Percentiles rank a stretch among this genome's conserved stretches.
Evolutionary conservation across 1,140 invertebrate species (phyloP).

Genomic region (Zaprionus inermis): DNA sequence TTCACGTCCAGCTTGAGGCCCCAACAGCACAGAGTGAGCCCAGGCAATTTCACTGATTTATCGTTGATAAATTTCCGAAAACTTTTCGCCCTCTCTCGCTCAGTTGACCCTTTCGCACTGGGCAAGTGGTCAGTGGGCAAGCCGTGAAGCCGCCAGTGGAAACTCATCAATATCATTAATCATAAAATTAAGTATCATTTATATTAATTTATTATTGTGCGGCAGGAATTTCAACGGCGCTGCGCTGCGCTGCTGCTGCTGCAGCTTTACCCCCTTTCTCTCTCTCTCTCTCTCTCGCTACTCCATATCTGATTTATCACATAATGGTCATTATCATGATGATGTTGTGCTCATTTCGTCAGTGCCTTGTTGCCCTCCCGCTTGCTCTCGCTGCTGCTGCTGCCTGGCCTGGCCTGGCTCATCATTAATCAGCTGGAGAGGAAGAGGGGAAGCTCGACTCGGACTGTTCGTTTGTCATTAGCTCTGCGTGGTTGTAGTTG

Average conservation of each 20-base stretch:
- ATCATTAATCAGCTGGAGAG: conserved; percentile 69
- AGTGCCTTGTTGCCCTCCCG: conserved; percentile 42
- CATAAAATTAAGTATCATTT: conserved; percentile 83
- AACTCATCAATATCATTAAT: conserved; percentile 83
- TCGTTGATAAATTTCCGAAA: conserved; percentile 80
- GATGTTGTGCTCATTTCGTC: conserved; percentile 80
- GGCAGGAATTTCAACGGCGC: conserved; percentile 75
- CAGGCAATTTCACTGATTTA: conserved; percentile 69
- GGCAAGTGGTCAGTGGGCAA: conserved; percentile 32
- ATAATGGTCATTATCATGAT: conserved; percentile 79
- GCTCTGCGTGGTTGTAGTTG: conserved; percentile 34
- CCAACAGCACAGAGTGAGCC: background rate
- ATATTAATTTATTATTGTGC: conserved; percentile 83
- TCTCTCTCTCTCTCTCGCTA: background rate
- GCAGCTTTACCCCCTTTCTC: background rate
- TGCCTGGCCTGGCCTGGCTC: conserved; percentile 53
- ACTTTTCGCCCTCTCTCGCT: conserved; percentile 60
- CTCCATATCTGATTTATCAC: conserved; percentile 69
- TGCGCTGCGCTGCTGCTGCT: conserved; percentile 54
- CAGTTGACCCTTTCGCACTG: background rate
- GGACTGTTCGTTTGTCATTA: conserved; percentile 66
- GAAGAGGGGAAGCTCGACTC: conserved; percentile 14
- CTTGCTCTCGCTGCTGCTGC: conserved; percentile 23
- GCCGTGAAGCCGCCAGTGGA: conserved; percentile 42
- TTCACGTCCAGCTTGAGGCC: conserved; percentile 26